A percentile compares a stretch with the other conserved stretches of the same genome.
Evolutionary conservation across 2,888 invertebrate species (phyloP).

Genomic region (Apamea anceps): DNA sequence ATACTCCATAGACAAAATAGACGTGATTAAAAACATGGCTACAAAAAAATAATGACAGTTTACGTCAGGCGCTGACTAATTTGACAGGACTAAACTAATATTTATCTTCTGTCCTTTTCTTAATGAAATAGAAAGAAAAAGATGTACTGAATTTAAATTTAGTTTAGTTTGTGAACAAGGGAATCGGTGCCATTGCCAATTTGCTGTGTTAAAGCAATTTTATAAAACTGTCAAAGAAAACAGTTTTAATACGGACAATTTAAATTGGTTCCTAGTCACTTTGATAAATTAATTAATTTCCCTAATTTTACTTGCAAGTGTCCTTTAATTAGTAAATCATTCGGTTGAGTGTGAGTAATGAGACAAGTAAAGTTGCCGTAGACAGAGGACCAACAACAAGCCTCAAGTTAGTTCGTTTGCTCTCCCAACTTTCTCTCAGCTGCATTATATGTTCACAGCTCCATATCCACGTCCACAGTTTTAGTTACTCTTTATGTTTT

Average conservation of each 20-base stretch:
- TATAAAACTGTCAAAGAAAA: neutral
- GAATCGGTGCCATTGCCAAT: too few species aligned
- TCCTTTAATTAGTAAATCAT: constrained; percentile 54
- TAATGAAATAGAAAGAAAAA: too few species aligned
- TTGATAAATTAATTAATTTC: neutral
- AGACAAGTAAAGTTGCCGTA: constrained; percentile 69
- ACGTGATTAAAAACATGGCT: too few species aligned
- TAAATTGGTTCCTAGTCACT: neutral
- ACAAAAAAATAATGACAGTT: too few species aligned
- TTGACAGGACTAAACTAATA: too few species aligned
- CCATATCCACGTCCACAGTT: neutral
- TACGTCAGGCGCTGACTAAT: too few species aligned
- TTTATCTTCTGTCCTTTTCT: too few species aligned
- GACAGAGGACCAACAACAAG: constrained; percentile 68
- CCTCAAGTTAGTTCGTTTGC: constrained; percentile 75
- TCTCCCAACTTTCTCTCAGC: constrained; percentile 70
- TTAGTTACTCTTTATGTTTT: constrained; percentile 17
- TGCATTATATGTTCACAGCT: constrained; percentile 68
- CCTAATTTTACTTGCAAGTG: neutral
- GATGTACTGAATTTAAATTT: too few species aligned
- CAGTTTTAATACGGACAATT: neutral
- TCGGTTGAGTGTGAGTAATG: constrained; percentile 63
- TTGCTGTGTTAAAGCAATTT: too few species aligned
- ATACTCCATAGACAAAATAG: too few species aligned
- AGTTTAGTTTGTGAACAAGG: too few species aligned